Evolutionary conservation across 1,140 invertebrate genomes (phyloP).

Genomic region (Hyles euphorbiae): DNA sequence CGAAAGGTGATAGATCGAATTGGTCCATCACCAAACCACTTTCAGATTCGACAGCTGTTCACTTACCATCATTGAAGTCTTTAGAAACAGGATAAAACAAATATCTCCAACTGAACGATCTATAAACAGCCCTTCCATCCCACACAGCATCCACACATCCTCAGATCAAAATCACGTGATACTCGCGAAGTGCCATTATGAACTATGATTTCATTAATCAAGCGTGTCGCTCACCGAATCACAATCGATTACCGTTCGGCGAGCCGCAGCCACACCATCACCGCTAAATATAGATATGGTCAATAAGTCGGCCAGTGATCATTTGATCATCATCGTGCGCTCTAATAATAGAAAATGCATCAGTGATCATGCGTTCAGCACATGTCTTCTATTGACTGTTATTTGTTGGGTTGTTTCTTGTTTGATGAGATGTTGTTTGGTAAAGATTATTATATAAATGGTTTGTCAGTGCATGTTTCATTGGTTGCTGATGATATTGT

Average conservation of each 20-base stretch:
- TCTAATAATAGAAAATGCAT: conserved; percentile 44
- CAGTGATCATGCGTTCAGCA: conserved; percentile 19
- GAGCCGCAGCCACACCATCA: conserved; percentile 9
- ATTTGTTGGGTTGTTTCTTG: neutral
- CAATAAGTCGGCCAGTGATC: conserved; percentile 15
- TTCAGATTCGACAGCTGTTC: too few species aligned
- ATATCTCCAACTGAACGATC: too few species aligned
- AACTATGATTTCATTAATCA: conserved; percentile 4
- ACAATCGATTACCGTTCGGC: conserved; percentile 19
- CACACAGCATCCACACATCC: conserved; percentile 2
- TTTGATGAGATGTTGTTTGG: conserved; percentile 6
- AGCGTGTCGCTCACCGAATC: neutral
- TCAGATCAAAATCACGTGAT: neutral
- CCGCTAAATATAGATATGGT: conserved; percentile 19
- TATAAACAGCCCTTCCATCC: too few species aligned
- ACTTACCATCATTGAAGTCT: too few species aligned
- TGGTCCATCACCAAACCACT: too few species aligned
- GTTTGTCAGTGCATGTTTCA: too few species aligned
- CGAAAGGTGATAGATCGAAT: too few species aligned
- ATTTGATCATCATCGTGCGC: conserved; percentile 9
- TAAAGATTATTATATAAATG: too few species aligned
- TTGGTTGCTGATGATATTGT: too few species aligned
- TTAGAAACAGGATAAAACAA: too few species aligned
- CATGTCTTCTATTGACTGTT: conserved; percentile 33
- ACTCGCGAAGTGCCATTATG: conserved; percentile 5